A percentile compares a stretch with the other conserved stretches of the same genome.
Evolutionary conservation across 2,113 vertebrate genomes (phyloP).

Genomic region (Myotis brandtii): DNA sequence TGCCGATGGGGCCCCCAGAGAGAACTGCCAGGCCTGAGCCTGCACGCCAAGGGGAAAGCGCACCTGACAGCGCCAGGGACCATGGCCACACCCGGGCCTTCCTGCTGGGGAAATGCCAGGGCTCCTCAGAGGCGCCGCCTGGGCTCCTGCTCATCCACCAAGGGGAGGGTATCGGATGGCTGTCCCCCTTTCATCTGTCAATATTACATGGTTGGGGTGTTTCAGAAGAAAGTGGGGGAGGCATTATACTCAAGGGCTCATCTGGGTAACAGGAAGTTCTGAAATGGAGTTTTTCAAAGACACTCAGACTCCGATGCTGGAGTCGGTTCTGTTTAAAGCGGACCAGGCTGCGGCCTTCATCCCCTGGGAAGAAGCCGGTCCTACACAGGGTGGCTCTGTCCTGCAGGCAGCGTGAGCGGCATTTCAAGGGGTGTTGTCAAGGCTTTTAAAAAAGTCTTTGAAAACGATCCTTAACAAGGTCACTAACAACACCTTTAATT

Average conservation of each 20-base stretch:
- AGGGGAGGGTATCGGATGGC: background rate
- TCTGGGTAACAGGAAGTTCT: background rate
- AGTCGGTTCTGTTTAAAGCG: background rate
- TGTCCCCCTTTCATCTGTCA: slow-evolving; percentile 51
- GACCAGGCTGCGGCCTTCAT: background rate
- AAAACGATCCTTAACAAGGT: slow-evolving; percentile 65
- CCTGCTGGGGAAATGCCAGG: background rate
- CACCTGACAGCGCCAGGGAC: slow-evolving; percentile 38
- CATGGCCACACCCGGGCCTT: background rate
- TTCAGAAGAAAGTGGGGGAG: background rate
- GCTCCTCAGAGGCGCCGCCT: background rate
- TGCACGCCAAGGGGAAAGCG: slow-evolving; percentile 2
- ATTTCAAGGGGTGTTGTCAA: slow-evolving; percentile 28
- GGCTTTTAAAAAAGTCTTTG: background rate
- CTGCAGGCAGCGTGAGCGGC: background rate
- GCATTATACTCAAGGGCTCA: background rate
- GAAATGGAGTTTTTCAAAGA: background rate
- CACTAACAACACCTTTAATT: slow-evolving; percentile 70
- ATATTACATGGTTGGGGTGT: background rate
- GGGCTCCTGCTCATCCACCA: slow-evolving; percentile 30
- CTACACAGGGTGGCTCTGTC: background rate
- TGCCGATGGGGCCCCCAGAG: slow-evolving; percentile 12
- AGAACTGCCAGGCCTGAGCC: slow-evolving; percentile 4
- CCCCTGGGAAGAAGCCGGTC: background rate
- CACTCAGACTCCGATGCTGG: background rate